These are phyloP conservation scores for Clarias pachynema DNA, from an alignment of 2,797 vertebrate species.

Conservation along the genomic window DNA sequence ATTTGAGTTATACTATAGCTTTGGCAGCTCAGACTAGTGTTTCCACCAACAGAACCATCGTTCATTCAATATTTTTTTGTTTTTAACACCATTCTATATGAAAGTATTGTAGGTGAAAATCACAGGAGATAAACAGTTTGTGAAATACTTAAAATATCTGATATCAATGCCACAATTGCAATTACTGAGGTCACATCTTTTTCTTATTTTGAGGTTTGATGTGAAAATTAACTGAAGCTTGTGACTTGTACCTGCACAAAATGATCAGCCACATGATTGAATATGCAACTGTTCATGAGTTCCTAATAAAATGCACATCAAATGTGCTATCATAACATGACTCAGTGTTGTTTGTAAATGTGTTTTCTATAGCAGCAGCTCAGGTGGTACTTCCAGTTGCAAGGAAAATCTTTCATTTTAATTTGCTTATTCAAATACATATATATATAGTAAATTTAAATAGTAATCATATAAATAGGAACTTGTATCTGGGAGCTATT, in stretches of 20 bases:
- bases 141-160: not conserved
- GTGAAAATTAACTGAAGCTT: not conserved
- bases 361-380: not conserved
- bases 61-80: not conserved
- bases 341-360: not conserved
- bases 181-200: not conserved
- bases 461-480: not conserved
- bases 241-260: not conserved
- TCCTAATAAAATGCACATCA: not conserved
- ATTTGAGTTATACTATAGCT: not conserved
- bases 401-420: not conserved
- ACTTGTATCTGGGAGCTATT: not conserved
- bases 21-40: not conserved
- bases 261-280: not conserved
- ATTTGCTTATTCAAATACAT: not conserved
- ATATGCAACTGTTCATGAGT: not conserved
- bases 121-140: not conserved
- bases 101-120: not conserved
- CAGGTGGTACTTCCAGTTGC: not conserved
- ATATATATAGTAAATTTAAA: not conserved
- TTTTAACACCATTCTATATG: not conserved
- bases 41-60: not conserved
- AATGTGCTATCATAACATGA: not conserved
- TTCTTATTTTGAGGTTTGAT: not conserved
- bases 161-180: not conserved